Evolutionary conservation across 2,888 invertebrate genomes (phyloP), one percentile per base, ranked within the genome.

Genomic region (Limenitis camilla): DNA sequence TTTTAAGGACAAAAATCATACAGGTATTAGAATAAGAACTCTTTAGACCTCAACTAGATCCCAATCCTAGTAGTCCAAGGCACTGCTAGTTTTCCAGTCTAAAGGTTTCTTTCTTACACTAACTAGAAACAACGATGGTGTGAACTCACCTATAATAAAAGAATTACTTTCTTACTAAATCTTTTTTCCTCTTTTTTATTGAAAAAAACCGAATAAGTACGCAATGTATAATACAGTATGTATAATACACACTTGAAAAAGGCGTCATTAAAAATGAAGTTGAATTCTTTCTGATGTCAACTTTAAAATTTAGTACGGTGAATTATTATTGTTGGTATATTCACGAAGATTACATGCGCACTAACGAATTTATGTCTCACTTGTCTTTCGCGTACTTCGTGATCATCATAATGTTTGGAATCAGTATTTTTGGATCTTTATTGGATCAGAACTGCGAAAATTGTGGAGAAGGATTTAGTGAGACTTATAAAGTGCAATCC

Each of bases 241-340:
- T 59, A 63, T 59, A 62, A 60, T 61, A 61, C 63, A 66, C 62
- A 62, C 64, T 60, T 55, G 59, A 59, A 60, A 68, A 67, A 61
- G 64, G 69, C 68, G 67, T 76, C 79, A 78, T 78, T 60, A 74
- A 76, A 76, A 75, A 76, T 71, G 68, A 66, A 64, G 67, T 71
- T 81, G 74, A 84, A 71, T 76, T 85, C 85, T 85, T 84, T 85
- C 82, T 79, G 77, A 78, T 79, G 84, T 87, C 87, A 86, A 86
- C 85, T 87, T 86, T 83, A 76, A 82, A 85, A 87, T 85, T 81
- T 85, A 87, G 74, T 68, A 74, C 69, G 60, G 77, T 85, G 78
- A 86, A 71, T 83, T 83, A 71, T 83, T 83, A 82, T 81, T 74
- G 76, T 74, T 70, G 70, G 75, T 74, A 74, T 79, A 79, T 78